Evolutionary conservation across 1,140 invertebrate genomes (phyloP).

Genomic region (Drosophila saltans): DNA sequence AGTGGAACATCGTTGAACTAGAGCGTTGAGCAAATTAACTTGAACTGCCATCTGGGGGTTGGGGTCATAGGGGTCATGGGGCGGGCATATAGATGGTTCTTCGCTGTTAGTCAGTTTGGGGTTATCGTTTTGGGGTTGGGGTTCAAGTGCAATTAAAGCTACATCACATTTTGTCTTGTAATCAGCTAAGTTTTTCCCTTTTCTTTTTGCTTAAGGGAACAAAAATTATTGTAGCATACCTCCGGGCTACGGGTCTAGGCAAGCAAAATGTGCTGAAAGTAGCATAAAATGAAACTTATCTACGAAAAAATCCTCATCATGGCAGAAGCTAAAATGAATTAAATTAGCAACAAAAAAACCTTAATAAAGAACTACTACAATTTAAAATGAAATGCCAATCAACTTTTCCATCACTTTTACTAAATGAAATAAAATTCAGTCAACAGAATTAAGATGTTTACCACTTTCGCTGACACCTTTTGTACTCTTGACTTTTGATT

Average conservation of each 20-base stretch:
- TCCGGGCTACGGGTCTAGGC: neutral
- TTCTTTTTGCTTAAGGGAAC: neutral
- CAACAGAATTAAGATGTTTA: neutral
- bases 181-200: slow-evolving; percentile 52
- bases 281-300: neutral
- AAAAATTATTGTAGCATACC: slow-evolving; percentile 11
- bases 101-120: slow-evolving; percentile 5
- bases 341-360: no score
- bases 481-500: slow-evolving; percentile 42
- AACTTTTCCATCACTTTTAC: neutral
- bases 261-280: neutral
- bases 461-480: neutral
- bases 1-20: slow-evolving; percentile 63
- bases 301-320: neutral
- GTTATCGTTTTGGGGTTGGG: slow-evolving; percentile 23
- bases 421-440: neutral
- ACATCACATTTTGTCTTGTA: slow-evolving; percentile 64
- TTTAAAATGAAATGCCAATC: no score
- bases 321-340: no score
- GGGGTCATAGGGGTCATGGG: neutral
- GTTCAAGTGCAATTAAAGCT: slow-evolving; percentile 72
- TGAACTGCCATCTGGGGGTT: slow-evolving; percentile 48
- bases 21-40: slow-evolving; percentile 70
- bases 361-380: no score
- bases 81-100: no score